Evolutionary conservation across 2,113 vertebrate species (phyloP), one percentile per base, ranked within the genome.

Genomic region (Smithornis capensis): DNA sequence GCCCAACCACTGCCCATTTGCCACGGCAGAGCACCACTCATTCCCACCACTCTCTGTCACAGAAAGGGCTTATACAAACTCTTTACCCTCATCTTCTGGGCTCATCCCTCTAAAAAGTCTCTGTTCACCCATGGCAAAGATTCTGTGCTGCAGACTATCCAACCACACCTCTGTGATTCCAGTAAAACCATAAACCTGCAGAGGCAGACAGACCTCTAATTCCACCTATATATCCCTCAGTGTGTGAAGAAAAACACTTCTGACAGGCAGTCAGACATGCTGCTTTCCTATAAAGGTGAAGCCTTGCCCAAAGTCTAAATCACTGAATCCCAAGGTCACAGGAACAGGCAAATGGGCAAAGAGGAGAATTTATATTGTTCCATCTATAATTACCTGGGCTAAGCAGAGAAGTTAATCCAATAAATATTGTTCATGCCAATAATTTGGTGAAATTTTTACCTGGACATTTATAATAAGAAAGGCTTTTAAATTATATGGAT

Each of bases 101-200:
- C 21, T 76, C 35, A 3, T 64, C 5, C 23, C 19, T 73, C 71
- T 52, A 42, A 71, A 90, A 71, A 59, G 4, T 14, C 19, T 40
- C 7, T 44, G 5, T 27, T 76, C 6, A 10, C 10, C 15, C 15
- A 18, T 2, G 5, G 15, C 17, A 76, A 24, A 1, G 0, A 3
- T 65, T 22, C 12, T 65, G 18, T 83, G 6, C 0, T 11, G 5
- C 19, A 28, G 28, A 19, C 45, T 65, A 5, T 19, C 22, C 21
- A 5, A 52, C 22, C 22, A 31, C 24, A 63, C 10, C 17, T 59
- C 27, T 4, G 0, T 47, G 45, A 73, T 27, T 11, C 4, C 10
- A n/a, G 9, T 19, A 15, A 80, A 65, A 45, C 19, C 29, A 29
- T 24, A 57, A 50, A 45, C 19, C 16, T 45, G 12, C 22, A 49